Evolutionary conservation across 2,113 vertebrate genomes (phyloP).

Genomic region (Machaerirhynchus nigripectus): DNA sequence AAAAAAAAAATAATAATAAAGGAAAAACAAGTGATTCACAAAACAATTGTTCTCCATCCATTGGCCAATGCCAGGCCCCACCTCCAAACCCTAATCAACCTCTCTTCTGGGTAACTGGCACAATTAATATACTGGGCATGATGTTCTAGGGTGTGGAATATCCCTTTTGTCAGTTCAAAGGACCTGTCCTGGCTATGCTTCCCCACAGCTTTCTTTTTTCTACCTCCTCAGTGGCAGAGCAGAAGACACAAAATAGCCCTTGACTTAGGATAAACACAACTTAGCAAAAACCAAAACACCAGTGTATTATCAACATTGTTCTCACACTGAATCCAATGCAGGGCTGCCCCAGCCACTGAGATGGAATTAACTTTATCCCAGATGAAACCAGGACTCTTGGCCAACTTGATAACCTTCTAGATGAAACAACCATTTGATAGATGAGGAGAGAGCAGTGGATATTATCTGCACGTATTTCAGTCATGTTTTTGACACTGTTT

Average conservation of each 20-base stretch:
- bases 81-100: neutral
- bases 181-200: neutral
- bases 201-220: neutral
- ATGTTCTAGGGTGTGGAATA: neutral
- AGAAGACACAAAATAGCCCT: neutral
- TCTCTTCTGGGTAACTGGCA: neutral
- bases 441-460: rapidly evolving
- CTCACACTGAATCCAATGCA: neutral
- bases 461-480: neutral
- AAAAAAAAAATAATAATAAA: too few species aligned
- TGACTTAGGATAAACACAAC: neutral
- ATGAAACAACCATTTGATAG: neutral
- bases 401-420: neutral
- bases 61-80: neutral
- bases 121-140: neutral
- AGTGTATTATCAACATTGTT: neutral
- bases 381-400: neutral
- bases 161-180: neutral
- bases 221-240: neutral
- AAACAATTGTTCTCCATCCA: neutral
- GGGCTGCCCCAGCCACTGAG: neutral
- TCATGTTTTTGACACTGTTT: neutral
- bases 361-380: neutral
- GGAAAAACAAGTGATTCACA: neutral
- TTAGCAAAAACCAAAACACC: neutral